These are phyloP conservation scores for Kryptolebias ocellatus DNA, from an alignment of 2,797 vertebrate genomes.

Conservation along the genomic window DNA sequence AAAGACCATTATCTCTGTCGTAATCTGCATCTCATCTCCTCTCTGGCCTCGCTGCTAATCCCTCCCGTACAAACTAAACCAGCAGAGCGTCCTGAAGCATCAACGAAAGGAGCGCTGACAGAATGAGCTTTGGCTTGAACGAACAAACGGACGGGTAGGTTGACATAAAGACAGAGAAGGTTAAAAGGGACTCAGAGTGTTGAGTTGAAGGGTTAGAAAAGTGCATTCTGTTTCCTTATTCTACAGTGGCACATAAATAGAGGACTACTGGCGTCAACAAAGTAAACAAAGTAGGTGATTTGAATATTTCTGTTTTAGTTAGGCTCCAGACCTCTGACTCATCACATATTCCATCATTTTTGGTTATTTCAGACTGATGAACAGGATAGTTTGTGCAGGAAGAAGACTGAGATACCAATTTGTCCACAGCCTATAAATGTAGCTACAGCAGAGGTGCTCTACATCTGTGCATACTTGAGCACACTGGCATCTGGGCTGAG, in stretches of 20 bases:
- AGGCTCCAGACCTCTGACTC: neutral
- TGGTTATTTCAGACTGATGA: slow-evolving; percentile 7
- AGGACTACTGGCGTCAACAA: neutral
- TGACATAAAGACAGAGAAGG: neutral
- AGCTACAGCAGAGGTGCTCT: neutral
- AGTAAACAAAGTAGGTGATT: neutral
- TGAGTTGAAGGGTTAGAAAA: neutral
- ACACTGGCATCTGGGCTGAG: slow-evolving; percentile 11
- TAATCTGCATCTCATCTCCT: slow-evolving; percentile 78
- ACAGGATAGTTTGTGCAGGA: neutral
- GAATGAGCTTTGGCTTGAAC: neutral
- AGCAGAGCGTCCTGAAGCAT: slow-evolving; percentile 37
- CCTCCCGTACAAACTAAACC: slow-evolving; percentile 45
- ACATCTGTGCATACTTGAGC: slow-evolving; percentile 29
- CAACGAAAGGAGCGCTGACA: slow-evolving; percentile 17
- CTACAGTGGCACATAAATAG: neutral
- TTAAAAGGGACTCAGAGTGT: neutral
- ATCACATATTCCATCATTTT: neutral
- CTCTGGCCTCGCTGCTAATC: slow-evolving; percentile 67
- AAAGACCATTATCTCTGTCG: slow-evolving; percentile 73
- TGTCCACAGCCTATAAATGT: slow-evolving; percentile 15
- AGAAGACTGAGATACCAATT: slow-evolving; percentile 6
- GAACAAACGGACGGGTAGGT: slow-evolving; percentile 9
- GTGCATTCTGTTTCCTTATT: neutral
- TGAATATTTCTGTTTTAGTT: slow-evolving; percentile 2